Evolutionary conservation across 1,140 invertebrate genomes (phyloP).

Genomic region (Holotrichia oblita): DNA sequence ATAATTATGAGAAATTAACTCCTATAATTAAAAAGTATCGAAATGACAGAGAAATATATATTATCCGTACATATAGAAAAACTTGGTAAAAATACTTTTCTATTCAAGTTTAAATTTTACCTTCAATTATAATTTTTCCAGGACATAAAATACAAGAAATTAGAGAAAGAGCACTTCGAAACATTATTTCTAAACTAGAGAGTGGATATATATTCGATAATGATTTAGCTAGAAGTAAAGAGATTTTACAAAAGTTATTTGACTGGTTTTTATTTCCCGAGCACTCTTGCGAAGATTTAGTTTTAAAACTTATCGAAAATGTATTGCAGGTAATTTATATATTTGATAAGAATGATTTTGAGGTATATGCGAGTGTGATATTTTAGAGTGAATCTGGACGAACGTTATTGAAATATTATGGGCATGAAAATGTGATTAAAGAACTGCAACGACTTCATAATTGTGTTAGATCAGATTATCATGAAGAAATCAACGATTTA

Average conservation of each 20-base stretch:
- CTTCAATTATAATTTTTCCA: slow-evolving; percentile 44
- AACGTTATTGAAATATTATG: slow-evolving; percentile 52
- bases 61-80: slow-evolving; percentile 56
- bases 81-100: slow-evolving; percentile 50
- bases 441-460: slow-evolving; percentile 52
- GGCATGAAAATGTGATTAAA: slow-evolving; percentile 46
- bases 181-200: slow-evolving; percentile 57
- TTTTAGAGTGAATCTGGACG: slow-evolving; percentile 53
- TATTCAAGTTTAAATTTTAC: background rate
- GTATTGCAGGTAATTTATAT: slow-evolving; percentile 50
- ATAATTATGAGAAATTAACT: background rate
- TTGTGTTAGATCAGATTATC: slow-evolving; percentile 49
- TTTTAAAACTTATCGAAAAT: slow-evolving; percentile 52
- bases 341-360: background rate
- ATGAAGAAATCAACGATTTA: slow-evolving; percentile 47
- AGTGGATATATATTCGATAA: slow-evolving; percentile 56
- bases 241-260: slow-evolving; percentile 57
- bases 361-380: background rate
- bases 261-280: slow-evolving; percentile 58
- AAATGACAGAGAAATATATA: slow-evolving; percentile 52
- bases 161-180: slow-evolving; percentile 57
- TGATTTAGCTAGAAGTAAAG: slow-evolving; percentile 54
- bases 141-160: slow-evolving; percentile 59
- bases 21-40: background rate
- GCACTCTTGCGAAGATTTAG: slow-evolving; percentile 50